These are phyloP conservation scores for Anagyrus pseudococci DNA, from an alignment of 2,888 invertebrate genomes.

Conservation along the genomic window DNA sequence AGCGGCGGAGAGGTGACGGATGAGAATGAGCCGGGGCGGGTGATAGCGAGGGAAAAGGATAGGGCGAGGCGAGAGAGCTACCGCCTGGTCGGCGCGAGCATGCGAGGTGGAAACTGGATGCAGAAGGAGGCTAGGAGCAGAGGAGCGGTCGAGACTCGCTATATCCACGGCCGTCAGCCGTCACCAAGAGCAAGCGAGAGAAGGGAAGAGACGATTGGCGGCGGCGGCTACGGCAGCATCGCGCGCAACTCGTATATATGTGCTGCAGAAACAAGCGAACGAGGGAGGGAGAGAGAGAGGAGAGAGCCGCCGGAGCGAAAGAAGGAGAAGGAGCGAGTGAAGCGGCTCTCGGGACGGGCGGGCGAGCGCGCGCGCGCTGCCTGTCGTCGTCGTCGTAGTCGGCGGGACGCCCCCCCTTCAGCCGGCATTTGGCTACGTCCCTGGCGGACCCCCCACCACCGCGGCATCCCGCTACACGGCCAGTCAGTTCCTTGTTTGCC, in stretches of 20 bases:
- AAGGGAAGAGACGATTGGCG: neutral
- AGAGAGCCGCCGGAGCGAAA: neutral
- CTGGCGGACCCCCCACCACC: conserved; percentile 47
- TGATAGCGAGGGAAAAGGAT: no score
- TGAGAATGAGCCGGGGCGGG: no score
- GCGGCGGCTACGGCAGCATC: neutral
- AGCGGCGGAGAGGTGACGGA: no score
- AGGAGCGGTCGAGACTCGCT: neutral
- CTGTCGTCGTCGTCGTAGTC: no score
- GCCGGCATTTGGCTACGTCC: conserved; percentile 46
- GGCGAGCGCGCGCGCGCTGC: neutral
- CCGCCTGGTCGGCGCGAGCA: no score
- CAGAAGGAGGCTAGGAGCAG: neutral
- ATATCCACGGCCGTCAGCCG: neutral
- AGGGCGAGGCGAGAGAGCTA: no score
- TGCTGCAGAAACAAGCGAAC: neutral
- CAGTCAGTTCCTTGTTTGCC: conserved; percentile 63
- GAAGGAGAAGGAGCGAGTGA: neutral
- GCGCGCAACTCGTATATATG: neutral
- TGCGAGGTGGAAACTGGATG: no score
- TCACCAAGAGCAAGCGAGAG: conserved; percentile 28
- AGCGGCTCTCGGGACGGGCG: neutral
- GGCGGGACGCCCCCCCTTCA: conserved; percentile 18
- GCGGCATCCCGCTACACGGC: conserved; percentile 53
- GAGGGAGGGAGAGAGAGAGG: neutral